Percentiles rank a stretch among this genome's conserved stretches.
These are phyloP conservation scores for Callaeas wilsoni DNA, from an alignment of 2,113 vertebrate genomes.

Conservation along the genomic window DNA sequence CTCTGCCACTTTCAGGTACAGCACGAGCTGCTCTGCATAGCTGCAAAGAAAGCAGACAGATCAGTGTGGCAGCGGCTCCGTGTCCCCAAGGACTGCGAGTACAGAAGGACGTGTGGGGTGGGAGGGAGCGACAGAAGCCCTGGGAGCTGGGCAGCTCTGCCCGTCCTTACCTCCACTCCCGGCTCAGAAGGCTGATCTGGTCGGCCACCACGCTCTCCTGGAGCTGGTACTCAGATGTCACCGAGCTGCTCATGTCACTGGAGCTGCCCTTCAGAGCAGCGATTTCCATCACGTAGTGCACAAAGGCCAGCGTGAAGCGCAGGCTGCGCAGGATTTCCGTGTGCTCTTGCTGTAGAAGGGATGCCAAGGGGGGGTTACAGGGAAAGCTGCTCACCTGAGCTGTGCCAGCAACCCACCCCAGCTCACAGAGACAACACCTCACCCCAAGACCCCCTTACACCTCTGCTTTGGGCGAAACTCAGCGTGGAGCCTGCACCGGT, in stretches of 20 bases:
- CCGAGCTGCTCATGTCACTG: constrained; percentile 56
- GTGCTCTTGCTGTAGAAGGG: constrained; percentile 80
- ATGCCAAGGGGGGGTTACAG: neutral
- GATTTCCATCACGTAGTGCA: constrained; percentile 87
- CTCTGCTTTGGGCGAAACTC: neutral
- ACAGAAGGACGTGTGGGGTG: accelerated
- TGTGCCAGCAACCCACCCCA: neutral
- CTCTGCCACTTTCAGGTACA: constrained; percentile 94
- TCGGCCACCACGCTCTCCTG: constrained; percentile 91
- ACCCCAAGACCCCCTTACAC: neutral
- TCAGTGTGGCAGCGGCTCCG: accelerated
- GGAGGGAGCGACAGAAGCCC: accelerated
- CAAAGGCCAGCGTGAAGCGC: constrained; percentile 87
- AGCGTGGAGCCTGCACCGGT: neutral
- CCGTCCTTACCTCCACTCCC: constrained; percentile 86
- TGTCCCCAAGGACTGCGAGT: neutral
- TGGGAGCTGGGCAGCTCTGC: neutral
- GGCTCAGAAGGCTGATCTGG: constrained; percentile 92
- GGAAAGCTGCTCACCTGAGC: neutral
- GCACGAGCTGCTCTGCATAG: constrained; percentile 89
- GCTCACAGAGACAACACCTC: neutral
- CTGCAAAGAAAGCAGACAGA: constrained; percentile 53
- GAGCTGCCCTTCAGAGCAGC: constrained; percentile 79
- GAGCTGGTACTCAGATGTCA: constrained; percentile 77
- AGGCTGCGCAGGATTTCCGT: constrained; percentile 85